Evolutionary conservation across 2,113 vertebrate species (phyloP).

Genomic region (Natator depressus): DNA sequence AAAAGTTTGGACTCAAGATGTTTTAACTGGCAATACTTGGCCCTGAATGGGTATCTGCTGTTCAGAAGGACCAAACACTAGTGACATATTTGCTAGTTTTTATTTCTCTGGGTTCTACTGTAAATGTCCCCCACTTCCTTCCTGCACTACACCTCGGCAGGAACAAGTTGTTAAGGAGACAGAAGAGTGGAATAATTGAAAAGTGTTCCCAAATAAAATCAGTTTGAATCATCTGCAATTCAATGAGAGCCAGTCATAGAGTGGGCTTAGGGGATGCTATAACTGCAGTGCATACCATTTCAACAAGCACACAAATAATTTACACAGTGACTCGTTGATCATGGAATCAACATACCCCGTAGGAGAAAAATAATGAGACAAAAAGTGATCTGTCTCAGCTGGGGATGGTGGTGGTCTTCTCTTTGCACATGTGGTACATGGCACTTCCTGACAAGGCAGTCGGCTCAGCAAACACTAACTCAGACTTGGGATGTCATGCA

Average conservation of each 20-base stretch:
- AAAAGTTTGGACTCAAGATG: neutral
- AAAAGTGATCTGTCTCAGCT: slow-evolving; percentile 7
- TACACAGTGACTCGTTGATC: neutral
- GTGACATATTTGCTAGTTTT: neutral
- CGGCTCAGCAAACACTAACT: neutral
- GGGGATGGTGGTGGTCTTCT: neutral
- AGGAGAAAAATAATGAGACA: neutral
- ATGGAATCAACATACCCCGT: neutral
- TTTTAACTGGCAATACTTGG: neutral
- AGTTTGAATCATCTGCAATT: slow-evolving; percentile 15
- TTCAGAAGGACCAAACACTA: neutral
- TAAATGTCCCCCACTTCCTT: neutral
- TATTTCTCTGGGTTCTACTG: neutral
- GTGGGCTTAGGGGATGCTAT: neutral
- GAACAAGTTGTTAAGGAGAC: slow-evolving; percentile 1
- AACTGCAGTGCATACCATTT: neutral
- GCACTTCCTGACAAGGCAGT: neutral
- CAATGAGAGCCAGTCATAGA: neutral
- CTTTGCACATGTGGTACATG: neutral
- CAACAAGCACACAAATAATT: slow-evolving; percentile 16
- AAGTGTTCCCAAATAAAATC: slow-evolving; percentile 14
- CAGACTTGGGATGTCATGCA: neutral
- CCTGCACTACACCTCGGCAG: neutral
- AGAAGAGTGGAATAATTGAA: neutral
- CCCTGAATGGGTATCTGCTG: neutral